Evolutionary conservation across 64 coral and sea anemone species (phyloP).

Genomic region (Actinia tenebrosa): DNA sequence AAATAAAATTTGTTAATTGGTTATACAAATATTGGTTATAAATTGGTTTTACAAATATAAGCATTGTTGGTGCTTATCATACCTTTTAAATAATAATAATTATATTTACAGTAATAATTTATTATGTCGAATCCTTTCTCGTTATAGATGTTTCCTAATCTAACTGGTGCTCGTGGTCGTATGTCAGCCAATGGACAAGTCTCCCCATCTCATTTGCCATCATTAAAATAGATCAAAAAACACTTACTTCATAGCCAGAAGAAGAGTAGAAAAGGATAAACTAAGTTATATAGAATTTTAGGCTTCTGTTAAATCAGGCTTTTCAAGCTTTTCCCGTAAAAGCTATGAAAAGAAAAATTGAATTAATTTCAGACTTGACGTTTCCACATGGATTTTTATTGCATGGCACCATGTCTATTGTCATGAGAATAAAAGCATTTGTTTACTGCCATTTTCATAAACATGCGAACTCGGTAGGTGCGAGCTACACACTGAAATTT

Average conservation of each 20-base stretch:
- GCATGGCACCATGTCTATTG: too few species aligned
- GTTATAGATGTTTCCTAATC: conserved; percentile 72
- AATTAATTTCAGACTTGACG: not conserved
- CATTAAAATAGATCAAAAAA: conserved; percentile 5
- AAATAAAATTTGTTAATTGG: too few species aligned
- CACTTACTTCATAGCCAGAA: not conserved
- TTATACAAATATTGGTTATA: too few species aligned
- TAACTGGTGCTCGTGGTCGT: conserved; percentile 58
- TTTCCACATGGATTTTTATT: not conserved
- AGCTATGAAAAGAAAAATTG: not conserved
- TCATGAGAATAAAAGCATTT: too few species aligned
- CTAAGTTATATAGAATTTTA: not conserved
- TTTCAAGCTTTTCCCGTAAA: conserved; percentile 1
- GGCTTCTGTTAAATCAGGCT: not conserved
- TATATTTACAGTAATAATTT: not conserved
- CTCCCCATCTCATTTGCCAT: conserved; percentile 18
- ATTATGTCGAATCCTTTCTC: not conserved
- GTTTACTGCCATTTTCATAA: too few species aligned
- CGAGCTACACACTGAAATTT: too few species aligned
- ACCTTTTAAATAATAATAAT: not conserved
- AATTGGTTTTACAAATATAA: too few species aligned
- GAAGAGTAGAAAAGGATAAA: not conserved
- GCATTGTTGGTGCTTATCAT: too few species aligned
- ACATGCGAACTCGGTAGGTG: too few species aligned
- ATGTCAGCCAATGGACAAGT: conserved; percentile 7